Evolutionary conservation across 1,140 invertebrate species (phyloP).

Genomic region (Elymnias hypermnestra): DNA sequence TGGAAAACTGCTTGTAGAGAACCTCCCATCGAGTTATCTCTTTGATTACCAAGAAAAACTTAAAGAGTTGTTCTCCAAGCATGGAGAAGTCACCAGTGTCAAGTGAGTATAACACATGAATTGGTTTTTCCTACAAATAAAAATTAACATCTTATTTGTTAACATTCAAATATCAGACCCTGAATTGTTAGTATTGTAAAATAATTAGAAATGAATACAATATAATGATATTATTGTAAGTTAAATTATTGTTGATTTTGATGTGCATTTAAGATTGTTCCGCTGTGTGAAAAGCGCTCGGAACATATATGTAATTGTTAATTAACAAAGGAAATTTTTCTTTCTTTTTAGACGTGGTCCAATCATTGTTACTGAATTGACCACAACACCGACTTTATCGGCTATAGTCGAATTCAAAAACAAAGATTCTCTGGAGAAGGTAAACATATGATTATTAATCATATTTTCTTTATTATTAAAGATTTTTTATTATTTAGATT

Average conservation of each 20-base stretch:
- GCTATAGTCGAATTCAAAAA: conserved; percentile 75
- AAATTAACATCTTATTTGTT: conserved; percentile 38
- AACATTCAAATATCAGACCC: conserved; percentile 73
- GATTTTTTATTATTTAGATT: conserved; percentile 36
- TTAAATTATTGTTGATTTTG: background rate
- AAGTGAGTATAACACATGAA: conserved; percentile 46
- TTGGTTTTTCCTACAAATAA: conserved; percentile 9
- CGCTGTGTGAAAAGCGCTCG: conserved; percentile 39
- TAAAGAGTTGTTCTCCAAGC: conserved; percentile 66
- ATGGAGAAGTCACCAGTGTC: conserved; percentile 60
- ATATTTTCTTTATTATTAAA: conserved; percentile 50
- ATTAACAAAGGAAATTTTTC: conserved; percentile 68
- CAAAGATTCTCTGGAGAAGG: conserved; percentile 73
- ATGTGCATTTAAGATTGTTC: conserved; percentile 26
- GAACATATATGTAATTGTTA: conserved; percentile 45
- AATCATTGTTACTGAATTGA: conserved; percentile 74
- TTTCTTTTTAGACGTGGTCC: conserved; percentile 75
- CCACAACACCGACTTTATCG: conserved; percentile 74
- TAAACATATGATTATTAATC: conserved; percentile 70
- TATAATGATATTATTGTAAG: no score
- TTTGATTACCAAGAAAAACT: conserved; percentile 71
- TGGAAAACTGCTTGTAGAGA: conserved; percentile 70
- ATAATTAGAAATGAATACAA: background rate
- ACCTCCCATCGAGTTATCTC: conserved; percentile 64
- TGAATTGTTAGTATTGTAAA: conserved; percentile 24